Percentiles rank a stretch among this genome's conserved stretches.
Conservation (phyloP, 2,888 invertebrate species). For the Allygus modestus region DNA sequence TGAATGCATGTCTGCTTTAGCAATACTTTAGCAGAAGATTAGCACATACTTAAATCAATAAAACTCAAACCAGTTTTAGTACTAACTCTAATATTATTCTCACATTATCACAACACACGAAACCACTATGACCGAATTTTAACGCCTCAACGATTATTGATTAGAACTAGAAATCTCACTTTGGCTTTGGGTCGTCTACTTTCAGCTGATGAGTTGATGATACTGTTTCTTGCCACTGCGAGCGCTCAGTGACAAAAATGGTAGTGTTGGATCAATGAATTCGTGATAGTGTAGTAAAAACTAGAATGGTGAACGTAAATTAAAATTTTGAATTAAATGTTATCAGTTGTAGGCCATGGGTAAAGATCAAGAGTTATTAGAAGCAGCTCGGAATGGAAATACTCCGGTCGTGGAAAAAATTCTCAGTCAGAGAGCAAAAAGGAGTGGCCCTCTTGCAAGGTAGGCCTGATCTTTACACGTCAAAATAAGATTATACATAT, state of each 20-base stretch:
- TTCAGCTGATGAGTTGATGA: slow-evolving; percentile 58
- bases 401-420: slow-evolving; percentile 93
- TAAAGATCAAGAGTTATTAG: slow-evolving; percentile 97
- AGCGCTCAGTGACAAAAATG: slow-evolving; percentile 66
- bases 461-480: slow-evolving; percentile 74
- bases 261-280: slow-evolving; percentile 70
- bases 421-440: slow-evolving; percentile 91
- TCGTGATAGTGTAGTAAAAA: slow-evolving; percentile 65
- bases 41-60: background rate
- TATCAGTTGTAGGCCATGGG: slow-evolving; percentile 82
- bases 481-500: slow-evolving; percentile 25
- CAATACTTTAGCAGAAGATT: background rate
- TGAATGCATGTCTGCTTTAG: slow-evolving; percentile 5
- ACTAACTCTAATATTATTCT: background rate
- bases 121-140: background rate
- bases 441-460: slow-evolving; percentile 96
- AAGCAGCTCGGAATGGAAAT: slow-evolving; percentile 96
- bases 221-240: slow-evolving; percentile 61
- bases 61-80: background rate
- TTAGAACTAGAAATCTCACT: slow-evolving; percentile 29
- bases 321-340: slow-evolving; percentile 63
- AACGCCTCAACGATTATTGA: slow-evolving; percentile 10
- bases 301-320: slow-evolving; percentile 64
- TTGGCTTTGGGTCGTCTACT: slow-evolving; percentile 26
- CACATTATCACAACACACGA: slow-evolving; percentile 11